phyloP scores from a whole-genome alignment of 2,888 invertebrate genomes.

The Latheticus oryzae region DNA sequence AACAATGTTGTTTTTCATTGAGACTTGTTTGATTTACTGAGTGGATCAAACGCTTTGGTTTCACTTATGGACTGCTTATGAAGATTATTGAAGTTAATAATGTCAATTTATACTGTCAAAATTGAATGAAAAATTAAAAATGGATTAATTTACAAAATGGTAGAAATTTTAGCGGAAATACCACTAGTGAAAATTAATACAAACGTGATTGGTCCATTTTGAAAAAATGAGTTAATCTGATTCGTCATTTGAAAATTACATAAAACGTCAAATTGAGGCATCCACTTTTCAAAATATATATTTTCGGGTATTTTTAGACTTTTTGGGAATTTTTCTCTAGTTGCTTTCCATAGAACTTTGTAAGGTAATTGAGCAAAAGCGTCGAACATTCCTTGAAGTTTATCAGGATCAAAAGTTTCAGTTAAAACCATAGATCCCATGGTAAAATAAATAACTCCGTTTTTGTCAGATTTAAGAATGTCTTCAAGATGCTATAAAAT shows the following conservation, averaged over 20 bases:
- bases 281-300: constrained; percentile 69
- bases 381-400: constrained; percentile 66
- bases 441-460: constrained; percentile 70
- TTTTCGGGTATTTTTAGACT: constrained; percentile 65
- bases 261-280: constrained; percentile 69
- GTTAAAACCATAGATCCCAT: constrained; percentile 72
- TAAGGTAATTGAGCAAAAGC: constrained; percentile 69
- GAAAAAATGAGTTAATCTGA: too few relatives aligned
- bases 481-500: constrained; percentile 36
- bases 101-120: too few relatives aligned
- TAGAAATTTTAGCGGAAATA: too few relatives aligned
- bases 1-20: too few relatives aligned
- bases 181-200: too few relatives aligned
- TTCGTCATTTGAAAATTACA: constrained; percentile 53
- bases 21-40: too few relatives aligned
- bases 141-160: too few relatives aligned
- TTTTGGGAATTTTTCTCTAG: constrained; percentile 65
- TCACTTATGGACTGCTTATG: too few relatives aligned
- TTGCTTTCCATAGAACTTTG: constrained; percentile 70
- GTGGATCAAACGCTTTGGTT: too few relatives aligned
- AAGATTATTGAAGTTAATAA: too few relatives aligned
- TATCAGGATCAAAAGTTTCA: constrained; percentile 68
- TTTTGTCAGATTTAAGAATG: constrained; percentile 22
- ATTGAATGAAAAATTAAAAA: too few relatives aligned
- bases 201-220: too few relatives aligned